Evolutionary conservation across 2,797 vertebrate genomes (phyloP), one percentile per base, ranked within the genome.

Genomic region (Dendrocincla fuliginosa): DNA sequence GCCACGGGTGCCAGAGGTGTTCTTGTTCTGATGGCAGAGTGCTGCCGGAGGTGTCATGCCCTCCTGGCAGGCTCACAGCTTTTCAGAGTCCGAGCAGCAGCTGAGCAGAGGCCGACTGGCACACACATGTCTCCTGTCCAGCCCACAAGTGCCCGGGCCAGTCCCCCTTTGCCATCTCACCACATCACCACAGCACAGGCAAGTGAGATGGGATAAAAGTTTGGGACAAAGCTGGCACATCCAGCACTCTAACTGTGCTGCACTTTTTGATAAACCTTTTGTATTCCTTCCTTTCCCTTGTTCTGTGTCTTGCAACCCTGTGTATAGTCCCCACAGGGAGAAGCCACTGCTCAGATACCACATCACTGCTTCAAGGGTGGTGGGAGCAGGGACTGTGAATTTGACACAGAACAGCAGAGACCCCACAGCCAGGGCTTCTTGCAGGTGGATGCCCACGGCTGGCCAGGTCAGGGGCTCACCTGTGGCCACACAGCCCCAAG

Each of bases 341-440:
- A 60, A 86, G 53, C 20, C 3, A 0, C 44, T 56, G 27, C 61
- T 70, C 0, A 2, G 79, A 63, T 25, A 50, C 20, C 30, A 13
- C 4, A 3, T 23, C 30, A 16, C 33, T 32, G 12, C 33, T 59
- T 39, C 0, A 0, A 52, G 69, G 19, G 22, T 23, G 39, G 16
- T 9, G 3, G 85, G 20, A 93, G 30, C 0, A 0, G 25, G 20
- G n/a, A 69, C 0, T 1, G n/a, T 0, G 2, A 55, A 28, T 60
- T 65, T 10, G 11, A 23, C 4, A 13, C 37, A 35, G 65, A 37
- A 53, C 63, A 79, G 42, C 37, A 69, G 55, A 78, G 44, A 61
- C 3, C 23, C 11, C 71, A 42, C 5, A 65, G 37, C 35, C 63
- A 76, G 59, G 16, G 75, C 24, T 35, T 53, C n/a, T 33, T 0